Base-by-base conservation (phyloP, 1,140 invertebrate genomes). In the Scylla paramamosain region DNA sequence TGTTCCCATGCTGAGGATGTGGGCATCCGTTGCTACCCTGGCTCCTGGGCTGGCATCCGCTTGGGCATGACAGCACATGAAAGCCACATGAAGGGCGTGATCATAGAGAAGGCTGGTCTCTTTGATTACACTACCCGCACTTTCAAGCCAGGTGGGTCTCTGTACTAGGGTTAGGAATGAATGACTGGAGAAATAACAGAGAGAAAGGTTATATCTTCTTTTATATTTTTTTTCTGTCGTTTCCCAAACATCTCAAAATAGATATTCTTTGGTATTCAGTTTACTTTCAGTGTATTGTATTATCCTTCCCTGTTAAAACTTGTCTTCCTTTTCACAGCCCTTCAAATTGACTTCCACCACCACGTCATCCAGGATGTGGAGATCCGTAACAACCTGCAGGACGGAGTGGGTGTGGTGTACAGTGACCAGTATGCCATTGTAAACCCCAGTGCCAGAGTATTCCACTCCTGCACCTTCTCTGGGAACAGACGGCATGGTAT, bases 301-400 rank as follows among this genome's bases (percentile, higher is more conserved):
- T n/a, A n/a, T n/a, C n/a, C 83, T 84, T 84, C 83, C 83, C 83
- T 84, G 83, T 84, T n/a, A n/a, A n/a, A n/a, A n/a, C n/a, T 48
- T 48, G 46, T 84, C 32, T 28, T 48, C 46, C 94, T 91, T 88
- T 92, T 96, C 96, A 29, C 97, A 97, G 99, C 99, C 0, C 97
- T 99, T 2, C 99, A 99, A 97, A 98, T 99, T 94, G 99, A 99
- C 97, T 99, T 99, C 97, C 98, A 99, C 91, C 98, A 98, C 92
- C 99, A 99, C 96, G 98, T 98, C 39, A 97, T 99, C 95, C 98
- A 99, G 96, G 98, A 98, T 96, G 97, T 99, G 6, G 97, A 98
- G 96, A 97, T 99, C 2, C 97, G 97, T 0, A 98, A 98, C 96
- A 99, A 99, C 97, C 98, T 98, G 45, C 98, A 99, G 96, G 98